Base-by-base conservation (phyloP, 1,140 invertebrate genomes). In the Trichonephila clavipes region DNA sequence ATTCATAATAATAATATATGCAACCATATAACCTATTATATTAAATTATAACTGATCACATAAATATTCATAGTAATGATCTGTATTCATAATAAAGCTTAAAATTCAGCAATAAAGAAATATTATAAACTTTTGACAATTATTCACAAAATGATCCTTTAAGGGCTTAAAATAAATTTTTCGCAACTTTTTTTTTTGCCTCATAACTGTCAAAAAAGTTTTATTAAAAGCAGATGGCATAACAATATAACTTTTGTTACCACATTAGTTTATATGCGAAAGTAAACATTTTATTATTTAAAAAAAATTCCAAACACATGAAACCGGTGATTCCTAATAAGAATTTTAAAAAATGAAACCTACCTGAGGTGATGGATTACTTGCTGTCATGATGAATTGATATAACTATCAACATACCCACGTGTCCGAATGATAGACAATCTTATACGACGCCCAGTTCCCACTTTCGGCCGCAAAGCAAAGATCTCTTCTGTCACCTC, bases 301-400 rank as follows among this genome's bases (percentile, higher is more conserved):
- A 7, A 64, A 64, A 64, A 64, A 18, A 21, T 18, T 64, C 16
- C 21, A 21, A 64, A 64, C 16, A 64, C 21, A 19, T 64, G 51
- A 12, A 64, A 12, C 21, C 14, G 5, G 62, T 21, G 16, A 19
- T 64, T 64, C 21, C 62, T 64, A 19, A 51, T 24, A n/a, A 69
- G 21, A 82, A 82, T 44, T 40, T 16, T 6, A 18, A 82, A 44
- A 59, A 85, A 58, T 12, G 18, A 51, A 58, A 19, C 24, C 14
- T 59, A 85, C 82, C 82, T 85, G 82, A 58, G 24, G 7, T 24
- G 44, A 58, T 85, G 44, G 12, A 59, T 85, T 24, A 59, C 44
- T 85, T 21, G 58, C n/a, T 58, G 21, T 85, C 82, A 85, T 85
- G 44, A 85, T 85, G 82, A n/a, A 85, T 21, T 19, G 16, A 58